Base-by-base conservation (phyloP, 2,888 invertebrate species). In the Pogonocherus hispidulus region DNA sequence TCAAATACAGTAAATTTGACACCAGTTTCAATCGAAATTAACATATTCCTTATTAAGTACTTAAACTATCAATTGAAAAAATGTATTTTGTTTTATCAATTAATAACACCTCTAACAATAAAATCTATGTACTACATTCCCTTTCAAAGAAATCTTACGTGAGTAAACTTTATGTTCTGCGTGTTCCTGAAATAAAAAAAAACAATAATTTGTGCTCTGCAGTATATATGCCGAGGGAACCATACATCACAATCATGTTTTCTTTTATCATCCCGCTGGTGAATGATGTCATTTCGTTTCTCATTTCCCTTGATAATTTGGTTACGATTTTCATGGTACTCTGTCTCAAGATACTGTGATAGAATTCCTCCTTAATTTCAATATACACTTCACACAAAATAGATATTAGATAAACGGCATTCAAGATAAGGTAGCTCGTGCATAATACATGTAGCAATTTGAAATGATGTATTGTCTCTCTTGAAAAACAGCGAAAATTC, bases 221-320 rank as follows among this genome's bases (percentile, higher is more conserved):
- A 64, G 9, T 11, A 64, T 35, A 47, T 18, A 51, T 23, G 55
- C 32, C 64, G 16, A 20, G 64, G 47, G 64, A 64, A 49, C 46
- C 47, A 32, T 64, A 54, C 55, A 46, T 55, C 55, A 63, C 22
- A 64, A 27, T 64, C 55, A 32, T 23, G 46, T 64, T 64, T 64
- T 44, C 55, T 32, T 22, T 46, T 55, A 37, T 44, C 54, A 59
- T 62, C 60, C 49, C 51, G 37, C 51, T 18, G 51, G 51, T 55
- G 47, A 55, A 64, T 64, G 55, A 64, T 55, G 27, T 64, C 46
- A 64, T 56, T 56, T 51, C 51, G 20, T 51, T 62, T 55, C 56
- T 55, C 64, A 64, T 64, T 64, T 64, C 64, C 64, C 64, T 47
- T 55, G 64, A 55, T 64, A 64, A 64, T 64, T 64, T 64, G 3